These are phyloP conservation scores for Ceyx melanurus DNA, from an alignment of 2,113 vertebrate genomes.

Conservation along the genomic window DNA sequence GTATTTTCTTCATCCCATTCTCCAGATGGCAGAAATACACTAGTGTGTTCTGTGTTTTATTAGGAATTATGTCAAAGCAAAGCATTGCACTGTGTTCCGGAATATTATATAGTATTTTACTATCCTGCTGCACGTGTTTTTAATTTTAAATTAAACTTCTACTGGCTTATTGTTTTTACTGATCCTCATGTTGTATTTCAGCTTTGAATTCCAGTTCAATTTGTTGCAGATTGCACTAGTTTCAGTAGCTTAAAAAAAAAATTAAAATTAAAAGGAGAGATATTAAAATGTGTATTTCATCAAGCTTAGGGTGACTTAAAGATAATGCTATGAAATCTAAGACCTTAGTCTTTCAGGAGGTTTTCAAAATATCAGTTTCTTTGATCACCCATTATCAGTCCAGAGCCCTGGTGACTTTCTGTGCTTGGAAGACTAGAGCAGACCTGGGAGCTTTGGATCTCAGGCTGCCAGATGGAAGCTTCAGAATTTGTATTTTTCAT, in stretches of 20 bases:
- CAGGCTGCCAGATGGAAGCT: background rate
- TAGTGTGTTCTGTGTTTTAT: conserved; percentile 7
- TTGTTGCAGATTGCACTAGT: conserved; percentile 42
- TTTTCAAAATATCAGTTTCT: background rate
- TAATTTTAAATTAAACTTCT: conserved; percentile 61
- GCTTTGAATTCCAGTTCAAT: conserved; percentile 52
- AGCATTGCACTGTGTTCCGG: background rate
- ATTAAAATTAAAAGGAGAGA: background rate
- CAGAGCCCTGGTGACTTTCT: background rate
- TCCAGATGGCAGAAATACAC: conserved; percentile 29
- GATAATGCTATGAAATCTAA: background rate
- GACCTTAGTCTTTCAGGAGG: background rate
- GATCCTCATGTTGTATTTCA: conserved; percentile 60
- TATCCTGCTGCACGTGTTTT: conserved; percentile 66
- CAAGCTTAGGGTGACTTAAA: background rate
- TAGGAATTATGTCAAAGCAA: conserved; percentile 56
- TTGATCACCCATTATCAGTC: background rate
- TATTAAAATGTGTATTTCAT: background rate
- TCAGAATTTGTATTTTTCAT: background rate
- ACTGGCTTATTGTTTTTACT: conserved; percentile 69
- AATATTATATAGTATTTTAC: conserved; percentile 43
- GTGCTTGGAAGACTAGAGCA: background rate
- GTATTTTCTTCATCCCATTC: background rate
- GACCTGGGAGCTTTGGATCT: background rate
- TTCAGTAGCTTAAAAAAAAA: background rate